A percentile compares a stretch with the other conserved stretches of the same genome.
phyloP scores from a whole-genome alignment of 2,888 invertebrate species.

The Subacronicta megacephala region DNA sequence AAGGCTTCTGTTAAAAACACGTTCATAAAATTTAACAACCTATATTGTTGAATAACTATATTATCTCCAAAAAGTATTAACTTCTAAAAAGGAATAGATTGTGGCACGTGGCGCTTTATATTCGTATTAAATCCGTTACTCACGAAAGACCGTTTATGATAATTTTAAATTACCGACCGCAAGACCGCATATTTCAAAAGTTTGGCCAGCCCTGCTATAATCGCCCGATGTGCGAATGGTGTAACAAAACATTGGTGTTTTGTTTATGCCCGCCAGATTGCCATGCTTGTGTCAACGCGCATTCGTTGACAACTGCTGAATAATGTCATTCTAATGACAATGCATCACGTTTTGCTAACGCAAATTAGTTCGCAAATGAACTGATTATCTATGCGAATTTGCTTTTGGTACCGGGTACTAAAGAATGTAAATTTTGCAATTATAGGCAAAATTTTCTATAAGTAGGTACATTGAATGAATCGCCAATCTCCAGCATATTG shows the following conservation, averaged over 20 bases:
- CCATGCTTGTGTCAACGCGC: constrained; percentile 42
- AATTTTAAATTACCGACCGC: too few relatives aligned
- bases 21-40: too few relatives aligned
- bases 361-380: constrained; percentile 41
- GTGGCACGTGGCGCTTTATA: too few relatives aligned
- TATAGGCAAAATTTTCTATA: too few relatives aligned
- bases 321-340: constrained; percentile 55
- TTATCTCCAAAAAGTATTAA: too few relatives aligned
- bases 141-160: too few relatives aligned
- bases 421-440: constrained; percentile 10
- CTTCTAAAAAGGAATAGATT: too few relatives aligned
- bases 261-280: constrained; percentile 50
- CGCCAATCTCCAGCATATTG: too few relatives aligned
- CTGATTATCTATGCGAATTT: constrained; percentile 36
- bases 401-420: constrained; percentile 19
- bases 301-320: constrained; percentile 47
- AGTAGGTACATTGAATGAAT: too few relatives aligned
- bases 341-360: constrained; percentile 47
- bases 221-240: constrained; percentile 24
- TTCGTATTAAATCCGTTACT: too few relatives aligned
- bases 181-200: background rate
- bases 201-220: constrained; percentile 13
- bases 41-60: too few relatives aligned
- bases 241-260: constrained; percentile 38
- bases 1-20: too few relatives aligned